Evolutionary conservation across 2,113 vertebrate genomes (phyloP), one percentile per base, ranked within the genome.

Genomic region (Zingel zingel): DNA sequence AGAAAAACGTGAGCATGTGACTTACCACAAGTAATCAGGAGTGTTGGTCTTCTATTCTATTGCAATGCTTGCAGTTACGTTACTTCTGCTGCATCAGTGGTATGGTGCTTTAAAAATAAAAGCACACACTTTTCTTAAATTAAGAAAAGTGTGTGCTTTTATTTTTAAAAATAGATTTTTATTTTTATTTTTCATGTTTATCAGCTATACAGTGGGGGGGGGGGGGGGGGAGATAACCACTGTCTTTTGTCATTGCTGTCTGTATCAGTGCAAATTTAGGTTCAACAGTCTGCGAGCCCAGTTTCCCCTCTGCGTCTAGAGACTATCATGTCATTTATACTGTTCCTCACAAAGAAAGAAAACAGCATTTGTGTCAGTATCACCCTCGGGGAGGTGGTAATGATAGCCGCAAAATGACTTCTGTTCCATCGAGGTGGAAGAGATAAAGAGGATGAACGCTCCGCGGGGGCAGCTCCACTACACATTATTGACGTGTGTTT

Each of bases 391-490:
- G 81, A 83, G 50, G 56, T 57, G 58, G 57, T 90, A 90, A 89
- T 88, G 87, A 87, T 88, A 30, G 75, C 86, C 69, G 25, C 64
- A 68, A 86, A 91, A 89, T 90, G 77, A 85, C 86, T 87, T 82
- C 77, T 85, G 69, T 84, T 73, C 84, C 64, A 45, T 64, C 5
- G 67, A 84, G 81, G 80, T 80, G 67, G 79, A 69, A 58, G 75
- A 82, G 84, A 88, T 89, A 74, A 84, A 82, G 62, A 87, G 73
- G 83, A 82, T 70, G 77, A 86, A 47, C 3, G n/a, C 82, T 82
- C 88, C 8, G 8, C 21, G 1, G 83, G 74, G 84, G 70, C 58
- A 6, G 16, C 65, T 85, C 25, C 21, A 18, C 15, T 48, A 66
- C 66, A 12, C 36, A 82, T 88, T 79, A 74, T 72, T 76, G 77